Evolutionary conservation across 2,797 vertebrate genomes (phyloP).

Genomic region (Hippoglossus hippoglossus): DNA sequence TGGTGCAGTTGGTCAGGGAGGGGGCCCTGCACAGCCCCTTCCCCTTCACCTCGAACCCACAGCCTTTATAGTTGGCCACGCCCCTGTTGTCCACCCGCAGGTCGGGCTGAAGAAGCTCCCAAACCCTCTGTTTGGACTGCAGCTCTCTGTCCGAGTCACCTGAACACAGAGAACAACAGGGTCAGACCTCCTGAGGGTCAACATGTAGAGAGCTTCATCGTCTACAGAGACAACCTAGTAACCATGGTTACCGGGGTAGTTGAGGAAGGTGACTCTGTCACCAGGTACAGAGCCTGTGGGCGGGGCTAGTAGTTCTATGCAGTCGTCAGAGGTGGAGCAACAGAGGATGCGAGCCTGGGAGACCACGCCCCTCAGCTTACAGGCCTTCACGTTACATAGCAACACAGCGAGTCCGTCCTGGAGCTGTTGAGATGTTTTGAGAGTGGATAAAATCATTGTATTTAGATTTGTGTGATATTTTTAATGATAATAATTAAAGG

Average conservation of each 20-base stretch:
- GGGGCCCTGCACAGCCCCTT: conserved; percentile 91
- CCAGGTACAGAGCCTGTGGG: conserved; percentile 88
- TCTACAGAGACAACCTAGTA: neutral
- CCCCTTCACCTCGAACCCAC: conserved; percentile 91
- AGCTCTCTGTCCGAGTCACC: conserved; percentile 93
- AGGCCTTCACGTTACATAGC: conserved; percentile 92
- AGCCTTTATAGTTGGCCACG: conserved; percentile 92
- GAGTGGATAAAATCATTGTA: too few relatives aligned
- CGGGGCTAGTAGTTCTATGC: conserved; percentile 88
- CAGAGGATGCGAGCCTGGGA: conserved; percentile 94
- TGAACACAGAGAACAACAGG: conserved; percentile 51
- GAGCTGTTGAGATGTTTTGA: conserved; percentile 77
- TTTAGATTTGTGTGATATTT: too few relatives aligned
- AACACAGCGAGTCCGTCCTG: conserved; percentile 88
- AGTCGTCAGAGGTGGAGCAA: conserved; percentile 84
- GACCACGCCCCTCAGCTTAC: conserved; percentile 89
- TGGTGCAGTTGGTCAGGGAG: conserved; percentile 87
- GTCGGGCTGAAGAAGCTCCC: conserved; percentile 91
- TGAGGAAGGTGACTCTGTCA: conserved; percentile 91
- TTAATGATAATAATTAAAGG: too few relatives aligned
- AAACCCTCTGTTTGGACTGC: conserved; percentile 90
- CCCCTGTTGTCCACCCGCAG: conserved; percentile 87
- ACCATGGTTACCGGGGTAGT: conserved; percentile 86
- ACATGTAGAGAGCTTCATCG: too few relatives aligned
- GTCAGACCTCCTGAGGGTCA: neutral